These are phyloP conservation scores for Acrobeloides nanus DNA, from an alignment of 2,888 invertebrate genomes.

Conservation along the genomic window DNA sequence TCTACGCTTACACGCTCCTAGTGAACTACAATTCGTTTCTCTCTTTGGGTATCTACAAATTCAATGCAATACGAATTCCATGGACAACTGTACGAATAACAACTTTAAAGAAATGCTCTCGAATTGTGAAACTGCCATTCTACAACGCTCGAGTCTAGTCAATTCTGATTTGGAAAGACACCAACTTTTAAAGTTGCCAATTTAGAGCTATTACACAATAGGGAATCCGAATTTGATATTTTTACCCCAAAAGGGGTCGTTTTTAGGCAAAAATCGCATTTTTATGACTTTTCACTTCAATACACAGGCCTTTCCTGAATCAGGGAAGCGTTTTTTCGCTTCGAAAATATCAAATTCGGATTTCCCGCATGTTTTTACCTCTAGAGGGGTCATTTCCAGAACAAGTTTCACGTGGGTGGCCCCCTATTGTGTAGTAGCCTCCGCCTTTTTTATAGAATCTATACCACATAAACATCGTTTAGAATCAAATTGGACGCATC, in stretches of 20 bases:
- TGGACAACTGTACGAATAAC: slow-evolving; percentile 24
- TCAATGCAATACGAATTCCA: slow-evolving; percentile 19
- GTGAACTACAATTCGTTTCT: slow-evolving; percentile 32
- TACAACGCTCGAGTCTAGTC: slow-evolving; percentile 8
- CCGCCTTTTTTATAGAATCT: neutral
- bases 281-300: too few relatives aligned
- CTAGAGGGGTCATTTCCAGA: too few relatives aligned
- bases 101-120: slow-evolving; percentile 17
- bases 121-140: slow-evolving; percentile 20
- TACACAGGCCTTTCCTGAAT: too few relatives aligned
- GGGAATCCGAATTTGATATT: neutral
- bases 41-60: slow-evolving; percentile 31
- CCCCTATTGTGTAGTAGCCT: too few relatives aligned
- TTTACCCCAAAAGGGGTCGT: too few relatives aligned
- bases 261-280: too few relatives aligned
- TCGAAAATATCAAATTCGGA: too few relatives aligned
- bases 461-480: neutral
- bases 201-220: too few relatives aligned
- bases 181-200: slow-evolving; percentile 14
- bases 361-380: too few relatives aligned
- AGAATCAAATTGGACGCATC: slow-evolving; percentile 29
- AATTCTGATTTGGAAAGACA: slow-evolving; percentile 29
- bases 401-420: too few relatives aligned
- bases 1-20: slow-evolving; percentile 13
- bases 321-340: too few relatives aligned